These are phyloP conservation scores for Laticauda laticaudata DNA, from an alignment of 2,113 vertebrate species.

Conservation along the genomic window DNA sequence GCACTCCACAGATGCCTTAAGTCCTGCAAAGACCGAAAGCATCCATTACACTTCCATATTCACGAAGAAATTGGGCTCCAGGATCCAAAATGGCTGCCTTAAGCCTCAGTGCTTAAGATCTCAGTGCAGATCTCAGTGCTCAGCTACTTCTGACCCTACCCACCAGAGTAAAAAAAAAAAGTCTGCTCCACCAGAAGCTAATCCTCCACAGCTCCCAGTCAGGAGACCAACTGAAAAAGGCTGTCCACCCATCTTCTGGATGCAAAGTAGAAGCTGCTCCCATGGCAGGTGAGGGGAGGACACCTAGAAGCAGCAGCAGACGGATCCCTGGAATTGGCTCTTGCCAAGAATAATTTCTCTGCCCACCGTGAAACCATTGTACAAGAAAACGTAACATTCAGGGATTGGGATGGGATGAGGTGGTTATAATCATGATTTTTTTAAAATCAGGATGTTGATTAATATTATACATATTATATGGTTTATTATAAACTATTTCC, in stretches of 20 bases:
- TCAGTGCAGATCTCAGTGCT: neutral
- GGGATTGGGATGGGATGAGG: neutral
- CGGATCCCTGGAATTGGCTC: neutral
- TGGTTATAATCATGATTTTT: neutral
- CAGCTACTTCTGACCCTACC: neutral
- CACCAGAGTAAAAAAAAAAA: neutral
- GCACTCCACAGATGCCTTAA: neutral
- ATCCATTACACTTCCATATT: neutral
- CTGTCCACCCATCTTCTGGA: neutral
- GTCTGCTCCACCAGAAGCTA: neutral
- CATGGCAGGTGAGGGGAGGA: neutral
- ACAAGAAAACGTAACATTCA: neutral
- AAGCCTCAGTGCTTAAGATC: neutral
- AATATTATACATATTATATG: neutral
- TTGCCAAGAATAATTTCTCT: neutral
- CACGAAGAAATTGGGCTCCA: neutral
- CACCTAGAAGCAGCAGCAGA: neutral
- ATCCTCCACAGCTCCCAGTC: neutral
- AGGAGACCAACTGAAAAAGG: neutral
- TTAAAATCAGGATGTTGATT: neutral
- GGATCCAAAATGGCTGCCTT: neutral
- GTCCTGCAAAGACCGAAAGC: neutral
- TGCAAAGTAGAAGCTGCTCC: neutral
- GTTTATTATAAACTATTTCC: neutral
- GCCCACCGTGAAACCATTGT: neutral